A percentile compares a stretch with the other conserved stretches of the same genome.
Conservation (phyloP, 2,888 invertebrate genomes). For the Synanthedon vespiformis region DNA sequence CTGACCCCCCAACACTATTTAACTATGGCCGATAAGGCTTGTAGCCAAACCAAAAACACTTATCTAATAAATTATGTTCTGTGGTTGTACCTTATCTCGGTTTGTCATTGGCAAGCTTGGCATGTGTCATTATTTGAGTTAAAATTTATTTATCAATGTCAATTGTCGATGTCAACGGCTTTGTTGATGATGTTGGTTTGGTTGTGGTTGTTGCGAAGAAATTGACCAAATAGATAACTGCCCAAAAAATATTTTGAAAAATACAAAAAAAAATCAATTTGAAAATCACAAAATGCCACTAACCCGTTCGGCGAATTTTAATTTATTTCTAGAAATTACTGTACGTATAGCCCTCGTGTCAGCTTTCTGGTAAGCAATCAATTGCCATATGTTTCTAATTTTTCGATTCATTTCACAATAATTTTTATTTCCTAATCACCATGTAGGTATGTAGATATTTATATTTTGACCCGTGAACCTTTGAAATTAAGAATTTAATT, state of each 20-base stretch:
- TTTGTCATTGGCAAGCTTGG: no score
- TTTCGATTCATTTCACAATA: conserved; percentile 1
- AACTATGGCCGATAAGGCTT: no score
- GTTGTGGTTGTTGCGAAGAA: background rate
- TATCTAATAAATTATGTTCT: no score
- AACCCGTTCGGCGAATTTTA: conserved; percentile 53
- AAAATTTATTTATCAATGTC: no score
- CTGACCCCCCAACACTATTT: no score
- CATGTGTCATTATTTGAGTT: no score
- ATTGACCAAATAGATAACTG: background rate
- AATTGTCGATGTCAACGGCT: background rate
- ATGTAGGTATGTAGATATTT: background rate
- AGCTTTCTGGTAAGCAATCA: conserved; percentile 64
- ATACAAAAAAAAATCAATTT: background rate
- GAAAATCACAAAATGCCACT: conserved; percentile 39
- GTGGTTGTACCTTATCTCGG: no score
- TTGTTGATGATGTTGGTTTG: background rate
- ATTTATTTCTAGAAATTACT: conserved; percentile 61
- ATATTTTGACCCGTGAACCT: background rate
- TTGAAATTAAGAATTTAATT: no score
- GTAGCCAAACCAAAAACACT: no score
- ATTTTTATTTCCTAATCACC: background rate
- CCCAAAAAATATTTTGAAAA: background rate
- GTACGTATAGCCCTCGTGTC: conserved; percentile 58
- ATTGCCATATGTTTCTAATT: conserved; percentile 21